Percentiles rank a stretch among this genome's conserved stretches.
These are phyloP conservation scores for Panulirus ornatus DNA, from an alignment of 1,140 invertebrate genomes.

Conservation along the genomic window DNA sequence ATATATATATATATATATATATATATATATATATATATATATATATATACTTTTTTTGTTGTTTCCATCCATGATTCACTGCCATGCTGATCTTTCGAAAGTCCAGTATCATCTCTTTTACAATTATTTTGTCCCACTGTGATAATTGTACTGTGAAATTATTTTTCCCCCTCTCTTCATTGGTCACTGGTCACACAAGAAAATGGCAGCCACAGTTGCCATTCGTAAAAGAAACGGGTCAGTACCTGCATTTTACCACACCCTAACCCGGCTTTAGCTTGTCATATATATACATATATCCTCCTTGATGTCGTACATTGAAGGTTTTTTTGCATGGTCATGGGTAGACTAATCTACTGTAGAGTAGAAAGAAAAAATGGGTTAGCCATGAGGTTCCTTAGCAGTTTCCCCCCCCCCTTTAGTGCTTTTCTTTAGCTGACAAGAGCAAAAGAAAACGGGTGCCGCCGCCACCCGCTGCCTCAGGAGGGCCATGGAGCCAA, in stretches of 20 bases:
- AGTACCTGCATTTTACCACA: slow-evolving; percentile 63
- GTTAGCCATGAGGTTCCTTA: slow-evolving; percentile 55
- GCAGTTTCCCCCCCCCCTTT: slow-evolving; percentile 50
- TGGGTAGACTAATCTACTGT: slow-evolving; percentile 61
- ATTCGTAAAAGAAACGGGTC: slow-evolving; percentile 37
- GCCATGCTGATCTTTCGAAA: slow-evolving; percentile 25
- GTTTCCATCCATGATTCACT: background rate
- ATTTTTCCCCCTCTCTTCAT: background rate
- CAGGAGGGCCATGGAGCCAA: too few relatives aligned
- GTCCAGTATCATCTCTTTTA: too few relatives aligned
- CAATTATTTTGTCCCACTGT: background rate
- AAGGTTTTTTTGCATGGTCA: slow-evolving; percentile 64
- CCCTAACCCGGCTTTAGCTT: slow-evolving; percentile 68
- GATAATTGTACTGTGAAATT: slow-evolving; percentile 4
- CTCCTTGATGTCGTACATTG: slow-evolving; percentile 63
- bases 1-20: too few relatives aligned
- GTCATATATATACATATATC: too few relatives aligned
- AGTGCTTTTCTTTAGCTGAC: slow-evolving; percentile 45
- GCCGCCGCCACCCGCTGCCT: too few relatives aligned
- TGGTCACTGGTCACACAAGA: slow-evolving; percentile 39
- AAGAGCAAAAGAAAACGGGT: too few relatives aligned
- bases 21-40: too few relatives aligned
- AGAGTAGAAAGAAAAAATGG: slow-evolving; percentile 61
- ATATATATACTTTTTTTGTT: too few relatives aligned
- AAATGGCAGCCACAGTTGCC: slow-evolving; percentile 32